Evolutionary conservation across 2,113 vertebrate species (phyloP).

Genomic region (Verasper variegatus): DNA sequence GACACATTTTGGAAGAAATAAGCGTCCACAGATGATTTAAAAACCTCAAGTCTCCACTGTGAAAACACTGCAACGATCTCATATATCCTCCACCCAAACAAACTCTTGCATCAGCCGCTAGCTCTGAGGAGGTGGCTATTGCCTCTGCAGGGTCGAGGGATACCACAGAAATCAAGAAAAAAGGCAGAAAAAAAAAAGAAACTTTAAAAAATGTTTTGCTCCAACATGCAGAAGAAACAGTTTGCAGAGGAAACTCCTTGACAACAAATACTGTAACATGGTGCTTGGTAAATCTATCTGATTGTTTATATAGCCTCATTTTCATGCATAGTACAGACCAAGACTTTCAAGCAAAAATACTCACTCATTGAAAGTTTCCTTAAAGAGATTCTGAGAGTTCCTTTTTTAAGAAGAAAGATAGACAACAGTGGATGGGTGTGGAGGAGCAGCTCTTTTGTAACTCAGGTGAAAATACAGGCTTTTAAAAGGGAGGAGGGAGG

Average conservation of each 20-base stretch:
- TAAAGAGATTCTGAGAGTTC: not conserved
- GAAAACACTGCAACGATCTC: not conserved
- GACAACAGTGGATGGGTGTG: conserved; percentile 10
- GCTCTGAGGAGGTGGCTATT: not conserved
- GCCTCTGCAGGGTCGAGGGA: not conserved
- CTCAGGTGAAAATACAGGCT: conserved; percentile 69
- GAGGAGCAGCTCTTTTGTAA: conserved; percentile 60
- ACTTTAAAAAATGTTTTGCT: not conserved
- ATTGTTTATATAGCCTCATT: not conserved
- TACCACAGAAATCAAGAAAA: not conserved
- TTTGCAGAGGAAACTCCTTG: not conserved
- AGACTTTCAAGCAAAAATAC: conserved; percentile 13
- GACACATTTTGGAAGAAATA: not conserved
- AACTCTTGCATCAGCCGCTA: conserved; percentile 62
- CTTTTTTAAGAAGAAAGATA: not conserved
- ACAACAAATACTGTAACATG: not conserved
- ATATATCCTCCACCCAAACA: conserved; percentile 25
- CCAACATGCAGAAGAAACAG: not conserved
- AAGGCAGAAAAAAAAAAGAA: not conserved
- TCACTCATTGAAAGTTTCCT: conserved; percentile 51
- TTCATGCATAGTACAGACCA: not conserved
- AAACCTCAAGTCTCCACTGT: not conserved
- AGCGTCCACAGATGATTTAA: not conserved
- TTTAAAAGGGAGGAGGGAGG: conserved; percentile 79
- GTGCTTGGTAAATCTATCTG: not conserved